Base-by-base conservation (phyloP, 2,113 vertebrate genomes). In the Dipodomys spectabilis region DNA sequence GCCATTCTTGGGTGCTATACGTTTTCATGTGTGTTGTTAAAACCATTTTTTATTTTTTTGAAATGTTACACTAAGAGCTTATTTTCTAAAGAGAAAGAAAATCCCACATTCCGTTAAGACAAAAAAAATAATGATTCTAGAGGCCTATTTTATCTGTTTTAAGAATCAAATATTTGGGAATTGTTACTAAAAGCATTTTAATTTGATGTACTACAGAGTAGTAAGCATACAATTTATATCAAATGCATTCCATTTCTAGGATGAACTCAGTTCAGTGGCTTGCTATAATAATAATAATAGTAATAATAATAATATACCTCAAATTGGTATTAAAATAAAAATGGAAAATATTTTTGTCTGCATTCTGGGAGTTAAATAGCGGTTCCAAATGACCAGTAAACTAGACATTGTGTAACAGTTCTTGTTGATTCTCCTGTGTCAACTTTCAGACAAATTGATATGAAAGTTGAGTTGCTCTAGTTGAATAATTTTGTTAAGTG, bases 21-120 rank as follows among this genome's bases (percentile, higher is more conserved):
- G 82, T 53, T 12, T n/a, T 88, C 1, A 18, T 91, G 32, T 84
- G 97, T 71, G 93, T 27, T 77, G 20, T 93, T 57, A 81, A 96
- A 73, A 67, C 28, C 28, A 57, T 88, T 92, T 49, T 71, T n/a
- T 32, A 95, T 78, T 15, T 60, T 91, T 35, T 81, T 85, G 28
- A 95, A 96, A 95, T 74, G 69, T 88, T 71, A 86, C 27, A 53
- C 18, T 74, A 77, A 81, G 45, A 23, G 68, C 93, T 20, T 96
- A 12, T 88, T 96, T 97, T 96, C 57, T 96, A 94, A 27, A 96
- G 90, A 93, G 28, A 95, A 94, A 94, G 19, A 62, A 82, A 57
- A 90, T 39, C 19, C 11, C 7, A 57, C 19, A 10, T 78, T 82
- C 44, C 88, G 19, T 87, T 84, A 85, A 16, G 69, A 0, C 15